phyloP scores from a whole-genome alignment of 2,113 vertebrate genomes.

The Poeciliopsis turrubarensis region DNA sequence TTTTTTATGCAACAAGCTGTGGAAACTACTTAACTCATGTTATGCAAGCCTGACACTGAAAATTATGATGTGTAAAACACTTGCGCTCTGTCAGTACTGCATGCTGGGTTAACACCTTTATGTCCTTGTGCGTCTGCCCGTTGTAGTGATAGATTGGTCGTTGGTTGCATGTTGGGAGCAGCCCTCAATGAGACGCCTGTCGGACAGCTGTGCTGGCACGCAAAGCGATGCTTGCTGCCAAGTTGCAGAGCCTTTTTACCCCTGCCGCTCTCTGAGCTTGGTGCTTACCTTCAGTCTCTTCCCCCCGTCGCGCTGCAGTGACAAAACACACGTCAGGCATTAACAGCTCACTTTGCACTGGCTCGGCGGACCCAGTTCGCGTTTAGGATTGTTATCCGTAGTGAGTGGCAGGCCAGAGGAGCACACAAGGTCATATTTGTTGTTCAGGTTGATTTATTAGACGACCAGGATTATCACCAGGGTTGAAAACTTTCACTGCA shows the following conservation, averaged over 20 bases:
- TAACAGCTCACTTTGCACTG: conserved; percentile 67
- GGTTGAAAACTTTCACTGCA: conserved; percentile 7
- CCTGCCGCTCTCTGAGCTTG: conserved; percentile 61
- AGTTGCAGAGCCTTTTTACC: conserved; percentile 63
- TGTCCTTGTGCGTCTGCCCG: conserved; percentile 67
- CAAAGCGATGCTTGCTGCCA: conserved; percentile 56
- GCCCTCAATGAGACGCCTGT: conserved; percentile 67
- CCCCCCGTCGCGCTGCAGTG: conserved; percentile 58
- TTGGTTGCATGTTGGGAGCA: conserved; percentile 49
- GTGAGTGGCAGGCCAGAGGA: conserved; percentile 25
- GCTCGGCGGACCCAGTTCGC: conserved; percentile 32
- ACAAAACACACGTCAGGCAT: conserved; percentile 70
- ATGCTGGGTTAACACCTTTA: conserved; percentile 63
- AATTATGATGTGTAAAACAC: conserved; percentile 54
- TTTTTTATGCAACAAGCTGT: conserved; percentile 18
- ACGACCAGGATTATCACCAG: conserved; percentile 20
- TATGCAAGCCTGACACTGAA: conserved; percentile 20
- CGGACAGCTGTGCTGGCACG: conserved; percentile 78
- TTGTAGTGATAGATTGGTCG: conserved; percentile 64
- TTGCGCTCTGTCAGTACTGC: conserved; percentile 35
- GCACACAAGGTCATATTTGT: conserved; percentile 39
- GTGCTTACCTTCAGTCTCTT: conserved; percentile 59
- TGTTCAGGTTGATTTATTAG: conserved; percentile 27
- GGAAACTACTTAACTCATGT: conserved; percentile 46
- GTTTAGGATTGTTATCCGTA: conserved; percentile 44